Base-by-base conservation (phyloP, 2,797 vertebrate species). In the Acipenser ruthenus region DNA sequence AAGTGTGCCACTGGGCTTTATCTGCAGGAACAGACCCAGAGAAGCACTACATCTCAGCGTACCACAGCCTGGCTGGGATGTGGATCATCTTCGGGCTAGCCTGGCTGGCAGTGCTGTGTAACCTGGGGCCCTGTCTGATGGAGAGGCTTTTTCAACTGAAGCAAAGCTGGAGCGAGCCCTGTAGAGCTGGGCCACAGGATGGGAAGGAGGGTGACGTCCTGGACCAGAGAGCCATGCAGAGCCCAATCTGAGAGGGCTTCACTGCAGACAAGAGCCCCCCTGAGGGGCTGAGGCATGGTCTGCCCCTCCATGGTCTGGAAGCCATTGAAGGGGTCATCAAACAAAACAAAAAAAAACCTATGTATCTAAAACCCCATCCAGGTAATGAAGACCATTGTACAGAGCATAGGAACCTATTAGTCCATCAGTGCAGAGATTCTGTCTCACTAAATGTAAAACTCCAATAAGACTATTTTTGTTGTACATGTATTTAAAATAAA, bases 51-150 rank as follows among this genome's bases (percentile, higher is more conserved):
- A 86, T 88, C 73, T 84, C 75, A 15, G 71, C 89, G 65, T 91
- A 91, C 79, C 84, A 86, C 8, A 81, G 87, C 75, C 78, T 90
- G 6, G 83, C 88, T 0, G 87, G 86, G 0, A 62, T 90, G 7
- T 90, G 88, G 89, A 87, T 91, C 74, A 77, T 89, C 69, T 83
- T 90, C 6, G 87, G 82, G 7, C 72, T 90, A 58, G 86, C 82
- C 51, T 91, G 89, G 88, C 80, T 91, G 0, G 83, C 88, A 13
- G 73, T 88, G 1, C 75, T 91, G 66, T 74, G 89, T 60, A 89
- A 88, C 3, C 74, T 90, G 72, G 89, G 82, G 48, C 77, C 85
- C 74, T 81, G 86, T 65, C 67, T 91, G 55, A 81, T 93, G 79
- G 87, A 90, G 75, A 81, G 86, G 61, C 67, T 83, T 7, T 74